Evolutionary conservation across 2,888 invertebrate genomes (phyloP).

Genomic region (Yponomeuta cagnagella): DNA sequence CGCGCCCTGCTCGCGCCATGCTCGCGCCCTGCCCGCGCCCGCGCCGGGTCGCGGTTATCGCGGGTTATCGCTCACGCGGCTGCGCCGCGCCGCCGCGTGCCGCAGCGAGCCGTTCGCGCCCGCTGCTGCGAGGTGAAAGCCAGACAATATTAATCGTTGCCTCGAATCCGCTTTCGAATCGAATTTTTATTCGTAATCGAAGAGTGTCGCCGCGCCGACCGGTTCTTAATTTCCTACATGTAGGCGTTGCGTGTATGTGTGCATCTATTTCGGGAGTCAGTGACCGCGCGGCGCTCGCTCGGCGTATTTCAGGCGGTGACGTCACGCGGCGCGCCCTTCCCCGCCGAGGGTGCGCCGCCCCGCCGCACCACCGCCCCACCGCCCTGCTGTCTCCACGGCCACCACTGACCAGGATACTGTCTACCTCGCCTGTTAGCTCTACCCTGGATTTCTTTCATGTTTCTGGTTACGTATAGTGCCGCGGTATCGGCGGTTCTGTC

Average conservation of each 20-base stretch:
- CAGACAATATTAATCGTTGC: conserved; percentile 58
- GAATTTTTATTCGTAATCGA: conserved; percentile 56
- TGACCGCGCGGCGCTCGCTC: conserved; percentile 53
- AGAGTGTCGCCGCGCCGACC: conserved; percentile 55
- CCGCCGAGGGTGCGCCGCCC: neutral
- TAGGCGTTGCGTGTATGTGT: conserved; percentile 38
- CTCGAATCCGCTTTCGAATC: conserved; percentile 69
- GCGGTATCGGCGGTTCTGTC: no score
- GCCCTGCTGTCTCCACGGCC: no score
- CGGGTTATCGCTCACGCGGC: neutral
- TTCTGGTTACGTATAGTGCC: no score
- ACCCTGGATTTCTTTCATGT: no score
- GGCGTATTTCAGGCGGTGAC: conserved; percentile 52
- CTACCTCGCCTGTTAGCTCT: no score
- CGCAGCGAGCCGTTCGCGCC: conserved; percentile 7
- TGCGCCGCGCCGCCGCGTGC: conserved; percentile 11
- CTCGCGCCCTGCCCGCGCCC: neutral
- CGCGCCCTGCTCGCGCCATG: conserved; percentile 11
- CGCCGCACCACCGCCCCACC: neutral
- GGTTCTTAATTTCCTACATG: conserved; percentile 64
- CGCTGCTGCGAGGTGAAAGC: conserved; percentile 50
- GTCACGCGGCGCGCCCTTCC: neutral
- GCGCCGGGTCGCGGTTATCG: neutral
- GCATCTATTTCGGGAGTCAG: conserved; percentile 74
- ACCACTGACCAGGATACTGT: no score